These are phyloP conservation scores for Neosilurus mollespiculum DNA, from an alignment of 2,797 vertebrate genomes.

Conservation along the genomic window DNA sequence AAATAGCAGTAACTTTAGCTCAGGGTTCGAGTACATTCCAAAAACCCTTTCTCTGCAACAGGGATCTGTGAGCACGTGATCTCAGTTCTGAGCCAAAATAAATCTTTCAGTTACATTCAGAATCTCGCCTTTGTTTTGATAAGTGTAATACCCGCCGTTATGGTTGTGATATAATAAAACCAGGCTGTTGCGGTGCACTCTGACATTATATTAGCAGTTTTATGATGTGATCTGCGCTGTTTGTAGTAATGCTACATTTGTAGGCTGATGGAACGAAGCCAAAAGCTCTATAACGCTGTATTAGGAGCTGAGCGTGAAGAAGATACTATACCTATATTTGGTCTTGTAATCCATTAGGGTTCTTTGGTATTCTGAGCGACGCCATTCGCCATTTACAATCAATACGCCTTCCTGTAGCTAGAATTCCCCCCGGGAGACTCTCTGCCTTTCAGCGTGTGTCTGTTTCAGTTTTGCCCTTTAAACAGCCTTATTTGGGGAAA, in stretches of 20 bases:
- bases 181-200: no score
- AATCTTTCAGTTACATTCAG: not conserved
- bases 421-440: not conserved
- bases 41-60: not conserved
- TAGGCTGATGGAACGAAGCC: slow-evolving; percentile 10
- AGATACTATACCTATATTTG: slow-evolving; percentile 22
- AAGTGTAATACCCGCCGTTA: not conserved
- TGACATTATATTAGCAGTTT: not conserved
- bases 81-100: not conserved
- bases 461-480: not conserved
- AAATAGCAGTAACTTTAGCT: not conserved
- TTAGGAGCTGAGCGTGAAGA: not conserved
- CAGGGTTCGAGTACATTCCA: not conserved
- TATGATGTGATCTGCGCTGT: not conserved
- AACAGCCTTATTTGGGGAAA: not conserved
- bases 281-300: not conserved
- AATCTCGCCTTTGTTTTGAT: not conserved
- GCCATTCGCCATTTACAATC: slow-evolving; percentile 26
- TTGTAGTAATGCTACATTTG: not conserved
- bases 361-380: slow-evolving; percentile 38
- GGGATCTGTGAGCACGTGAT: not conserved
- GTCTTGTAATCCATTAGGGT: slow-evolving; percentile 7
- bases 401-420: not conserved
- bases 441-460: not conserved
- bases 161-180: not conserved